Evolutionary conservation across 2,113 vertebrate genomes (phyloP).

Genomic region (Onychorhynchus coronatus): DNA sequence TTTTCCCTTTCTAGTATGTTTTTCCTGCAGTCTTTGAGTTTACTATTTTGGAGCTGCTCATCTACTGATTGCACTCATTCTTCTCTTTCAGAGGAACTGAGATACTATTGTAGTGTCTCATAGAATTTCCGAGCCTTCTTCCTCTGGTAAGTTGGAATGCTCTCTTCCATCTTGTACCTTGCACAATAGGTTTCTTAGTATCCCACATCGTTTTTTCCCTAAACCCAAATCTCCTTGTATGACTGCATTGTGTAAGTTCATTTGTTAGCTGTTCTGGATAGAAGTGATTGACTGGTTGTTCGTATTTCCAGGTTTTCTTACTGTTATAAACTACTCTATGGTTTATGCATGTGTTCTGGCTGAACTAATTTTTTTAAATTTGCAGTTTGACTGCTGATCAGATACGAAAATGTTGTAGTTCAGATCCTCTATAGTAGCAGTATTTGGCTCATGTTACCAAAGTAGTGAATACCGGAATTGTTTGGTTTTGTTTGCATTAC

Average conservation of each 20-base stretch:
- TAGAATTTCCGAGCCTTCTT: slow-evolving; percentile 19
- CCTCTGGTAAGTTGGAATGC: slow-evolving; percentile 28
- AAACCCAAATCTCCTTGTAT: neutral
- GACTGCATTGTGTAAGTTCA: neutral
- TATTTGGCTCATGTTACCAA: neutral
- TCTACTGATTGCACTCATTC: slow-evolving; percentile 8
- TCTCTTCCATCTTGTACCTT: neutral
- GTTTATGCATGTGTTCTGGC: neutral
- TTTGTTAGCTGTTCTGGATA: neutral
- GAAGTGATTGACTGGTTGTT: neutral
- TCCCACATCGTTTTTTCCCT: neutral
- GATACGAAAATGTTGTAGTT: neutral
- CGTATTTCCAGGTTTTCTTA: neutral
- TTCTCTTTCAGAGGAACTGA: slow-evolving; percentile 51
- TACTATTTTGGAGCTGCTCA: neutral
- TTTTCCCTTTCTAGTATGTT: neutral
- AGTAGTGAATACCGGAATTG: neutral
- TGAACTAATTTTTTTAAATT: neutral
- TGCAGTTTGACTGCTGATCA: neutral
- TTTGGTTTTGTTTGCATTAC: neutral
- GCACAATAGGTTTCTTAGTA: neutral
- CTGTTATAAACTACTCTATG: neutral
- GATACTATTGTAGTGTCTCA: neutral
- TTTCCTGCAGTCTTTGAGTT: neutral
- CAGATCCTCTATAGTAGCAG: neutral